Percentiles rank a stretch among this genome's conserved stretches.
Conservation (phyloP, 2,113 vertebrate species). For the Hyperopisus bebe region DNA sequence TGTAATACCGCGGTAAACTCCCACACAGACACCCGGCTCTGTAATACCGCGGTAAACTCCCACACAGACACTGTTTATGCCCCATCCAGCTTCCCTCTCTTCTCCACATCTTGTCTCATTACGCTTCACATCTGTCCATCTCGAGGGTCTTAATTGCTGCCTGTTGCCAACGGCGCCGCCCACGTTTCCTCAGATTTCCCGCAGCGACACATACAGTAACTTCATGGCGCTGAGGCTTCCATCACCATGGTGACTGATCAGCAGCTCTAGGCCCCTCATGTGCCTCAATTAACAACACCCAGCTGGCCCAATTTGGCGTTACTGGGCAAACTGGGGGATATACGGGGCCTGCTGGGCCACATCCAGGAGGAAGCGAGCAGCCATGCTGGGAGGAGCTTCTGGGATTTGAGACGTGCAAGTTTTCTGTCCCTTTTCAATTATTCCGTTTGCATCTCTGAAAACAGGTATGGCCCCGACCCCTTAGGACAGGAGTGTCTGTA, state of each 20-base stretch:
- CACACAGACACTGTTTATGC: too few species aligned
- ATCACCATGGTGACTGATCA: background rate
- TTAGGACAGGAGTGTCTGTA: background rate
- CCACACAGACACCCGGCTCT: too few species aligned
- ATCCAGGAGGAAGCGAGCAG: background rate
- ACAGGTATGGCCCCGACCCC: too few species aligned
- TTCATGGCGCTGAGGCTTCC: background rate
- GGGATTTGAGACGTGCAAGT: background rate
- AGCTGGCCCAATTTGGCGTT: background rate
- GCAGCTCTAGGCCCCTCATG: background rate
- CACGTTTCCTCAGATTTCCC: too few species aligned
- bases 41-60: too few species aligned
- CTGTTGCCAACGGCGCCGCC: too few species aligned
- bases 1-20: too few species aligned
- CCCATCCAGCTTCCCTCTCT: too few species aligned
- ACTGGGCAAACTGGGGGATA: background rate
- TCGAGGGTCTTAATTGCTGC: background rate
- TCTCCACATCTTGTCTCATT: too few species aligned
- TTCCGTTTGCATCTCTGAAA: background rate
- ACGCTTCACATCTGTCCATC: too few species aligned
- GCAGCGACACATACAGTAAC: background rate
- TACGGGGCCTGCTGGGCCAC: background rate
- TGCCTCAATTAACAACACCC: background rate
- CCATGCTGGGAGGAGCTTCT: background rate
- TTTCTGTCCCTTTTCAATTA: background rate